These are phyloP conservation scores for Hoplodrina blanda DNA, from an alignment of 2,888 invertebrate species.

Conservation along the genomic window DNA sequence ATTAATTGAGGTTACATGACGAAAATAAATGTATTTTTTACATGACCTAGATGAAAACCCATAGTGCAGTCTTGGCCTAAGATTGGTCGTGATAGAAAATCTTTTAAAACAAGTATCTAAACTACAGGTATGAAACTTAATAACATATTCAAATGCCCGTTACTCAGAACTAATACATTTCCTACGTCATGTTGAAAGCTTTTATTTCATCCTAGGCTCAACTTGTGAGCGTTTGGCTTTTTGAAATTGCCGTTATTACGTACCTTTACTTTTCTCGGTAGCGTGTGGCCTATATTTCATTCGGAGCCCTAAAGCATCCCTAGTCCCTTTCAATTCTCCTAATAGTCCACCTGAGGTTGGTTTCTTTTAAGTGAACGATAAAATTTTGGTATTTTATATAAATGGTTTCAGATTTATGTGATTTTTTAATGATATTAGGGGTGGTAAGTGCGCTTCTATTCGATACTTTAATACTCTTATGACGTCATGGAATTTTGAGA, in stretches of 20 bases:
- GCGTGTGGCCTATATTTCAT: conserved; percentile 46
- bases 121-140: neutral
- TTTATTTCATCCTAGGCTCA: conserved; percentile 43
- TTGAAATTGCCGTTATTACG: conserved; percentile 53
- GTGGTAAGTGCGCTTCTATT: neutral
- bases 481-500: neutral
- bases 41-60: too few relatives aligned
- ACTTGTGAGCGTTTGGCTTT: conserved; percentile 34
- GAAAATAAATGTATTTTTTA: too few relatives aligned
- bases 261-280: conserved; percentile 28
- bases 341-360: conserved; percentile 52
- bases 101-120: too few relatives aligned
- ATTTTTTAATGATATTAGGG: conserved; percentile 3
- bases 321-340: conserved; percentile 51
- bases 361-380: conserved; percentile 46
- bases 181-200: conserved; percentile 27
- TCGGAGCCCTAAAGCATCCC: conserved; percentile 21
- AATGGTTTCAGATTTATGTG: conserved; percentile 32
- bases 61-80: too few relatives aligned
- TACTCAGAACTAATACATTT: conserved; percentile 25
- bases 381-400: conserved; percentile 26
- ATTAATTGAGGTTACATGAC: too few relatives aligned
- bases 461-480: neutral
- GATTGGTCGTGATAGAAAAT: too few relatives aligned
- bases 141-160: conserved; percentile 14